A percentile compares a stretch with the other conserved stretches of the same genome.
These are phyloP conservation scores for Erebia palarica DNA, from an alignment of 2,888 invertebrate genomes.

Conservation along the genomic window DNA sequence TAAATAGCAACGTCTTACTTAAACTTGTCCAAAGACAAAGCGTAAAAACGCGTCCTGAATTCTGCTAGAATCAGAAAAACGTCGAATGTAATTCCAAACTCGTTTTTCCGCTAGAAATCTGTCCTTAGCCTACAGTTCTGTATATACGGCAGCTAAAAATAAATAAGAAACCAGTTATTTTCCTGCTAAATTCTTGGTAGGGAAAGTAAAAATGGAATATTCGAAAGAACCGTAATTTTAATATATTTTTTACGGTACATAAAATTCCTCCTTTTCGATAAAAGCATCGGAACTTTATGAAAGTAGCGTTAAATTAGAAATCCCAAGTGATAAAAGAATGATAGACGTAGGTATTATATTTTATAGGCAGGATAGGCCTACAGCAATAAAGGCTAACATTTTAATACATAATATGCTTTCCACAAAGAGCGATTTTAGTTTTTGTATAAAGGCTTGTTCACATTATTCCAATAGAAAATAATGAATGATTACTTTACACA, in stretches of 20 bases:
- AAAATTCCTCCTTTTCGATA: neutral
- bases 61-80: too few relatives aligned
- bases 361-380: neutral
- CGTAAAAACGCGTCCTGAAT: too few relatives aligned
- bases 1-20: too few relatives aligned
- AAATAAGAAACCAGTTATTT: neutral
- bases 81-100: too few relatives aligned
- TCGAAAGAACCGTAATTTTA: neutral
- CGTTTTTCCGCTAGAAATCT: too few relatives aligned
- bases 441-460: neutral
- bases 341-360: neutral
- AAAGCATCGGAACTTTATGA: neutral
- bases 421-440: conserved; percentile 4
- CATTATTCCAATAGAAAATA: neutral
- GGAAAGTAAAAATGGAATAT: neutral
- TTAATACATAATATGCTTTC: neutral
- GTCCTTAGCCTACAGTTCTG: too few relatives aligned
- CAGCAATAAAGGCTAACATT: neutral
- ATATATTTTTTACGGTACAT: neutral
- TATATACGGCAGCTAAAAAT: too few relatives aligned
- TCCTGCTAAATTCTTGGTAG: neutral
- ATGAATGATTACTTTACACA: too few relatives aligned
- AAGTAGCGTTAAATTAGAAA: conserved; percentile 12
- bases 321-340: conserved; percentile 3
- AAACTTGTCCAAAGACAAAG: too few relatives aligned